Conservation (phyloP, 2,888 invertebrate species). For the Miltochrista miniata region DNA sequence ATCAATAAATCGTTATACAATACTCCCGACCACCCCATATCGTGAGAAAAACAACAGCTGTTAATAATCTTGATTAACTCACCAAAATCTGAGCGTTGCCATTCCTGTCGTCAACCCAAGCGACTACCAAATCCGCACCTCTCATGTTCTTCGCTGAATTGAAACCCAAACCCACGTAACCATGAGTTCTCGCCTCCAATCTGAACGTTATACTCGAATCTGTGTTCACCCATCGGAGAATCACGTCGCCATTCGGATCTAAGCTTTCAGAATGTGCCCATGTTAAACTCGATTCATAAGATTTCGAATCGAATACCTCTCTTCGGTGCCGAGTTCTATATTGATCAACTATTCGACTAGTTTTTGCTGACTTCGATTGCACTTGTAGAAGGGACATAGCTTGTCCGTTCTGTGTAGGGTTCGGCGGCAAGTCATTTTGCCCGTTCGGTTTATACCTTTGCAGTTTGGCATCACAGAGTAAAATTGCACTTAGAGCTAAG, state of each 20-base stretch:
- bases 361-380: slow-evolving; percentile 65
- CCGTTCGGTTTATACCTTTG: slow-evolving; percentile 58
- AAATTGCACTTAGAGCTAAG: slow-evolving; percentile 63
- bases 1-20: slow-evolving; percentile 2
- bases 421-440: slow-evolving; percentile 63
- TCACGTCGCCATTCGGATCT: slow-evolving; percentile 79
- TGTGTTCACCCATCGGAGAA: slow-evolving; percentile 88
- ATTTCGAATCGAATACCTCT: slow-evolving; percentile 74
- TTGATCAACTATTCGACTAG: slow-evolving; percentile 68
- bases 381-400: slow-evolving; percentile 57
- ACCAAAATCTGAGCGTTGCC: slow-evolving; percentile 90
- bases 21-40: slow-evolving; percentile 25
- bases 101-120: slow-evolving; percentile 91
- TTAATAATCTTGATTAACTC: slow-evolving; percentile 64
- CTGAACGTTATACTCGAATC: slow-evolving; percentile 92
- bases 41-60: slow-evolving; percentile 52
- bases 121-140: slow-evolving; percentile 94
- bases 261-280: slow-evolving; percentile 85
- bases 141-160: slow-evolving; percentile 91
- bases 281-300: slow-evolving; percentile 69
- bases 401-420: slow-evolving; percentile 58
- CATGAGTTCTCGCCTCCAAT: slow-evolving; percentile 91
- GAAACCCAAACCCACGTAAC: slow-evolving; percentile 95
- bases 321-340: slow-evolving; percentile 64
- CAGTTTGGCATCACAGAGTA: slow-evolving; percentile 73